phyloP scores from a whole-genome alignment of 2,888 invertebrate species.

The Caenorhabditis sinica region DNA sequence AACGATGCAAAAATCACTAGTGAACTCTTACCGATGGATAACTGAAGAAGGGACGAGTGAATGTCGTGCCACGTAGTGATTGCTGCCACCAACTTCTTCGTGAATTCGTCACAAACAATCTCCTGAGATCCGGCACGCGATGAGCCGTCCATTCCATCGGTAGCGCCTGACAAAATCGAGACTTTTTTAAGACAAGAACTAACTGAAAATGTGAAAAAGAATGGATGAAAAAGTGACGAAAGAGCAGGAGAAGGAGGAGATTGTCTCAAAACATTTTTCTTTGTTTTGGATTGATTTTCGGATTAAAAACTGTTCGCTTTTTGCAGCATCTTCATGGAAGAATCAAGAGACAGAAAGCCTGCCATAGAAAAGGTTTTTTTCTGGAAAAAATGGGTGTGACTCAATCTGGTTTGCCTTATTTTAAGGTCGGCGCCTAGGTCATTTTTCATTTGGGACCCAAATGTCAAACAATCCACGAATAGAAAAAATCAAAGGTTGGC shows the following conservation, averaged over 20 bases:
- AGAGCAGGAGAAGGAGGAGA: constrained; percentile 10
- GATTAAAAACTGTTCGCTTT: constrained; percentile 12
- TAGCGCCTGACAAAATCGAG: constrained; percentile 50
- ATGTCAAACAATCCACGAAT: background rate
- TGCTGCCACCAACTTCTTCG: constrained; percentile 78
- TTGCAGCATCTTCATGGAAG: background rate
- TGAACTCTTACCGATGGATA: constrained; percentile 74
- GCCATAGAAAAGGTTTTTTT: too few species aligned
- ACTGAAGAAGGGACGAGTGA: constrained; percentile 80
- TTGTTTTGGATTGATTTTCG: constrained; percentile 29
- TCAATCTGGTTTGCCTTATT: background rate
- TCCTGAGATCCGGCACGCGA: constrained; percentile 58
- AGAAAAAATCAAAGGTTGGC: background rate
- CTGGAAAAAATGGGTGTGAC: background rate
- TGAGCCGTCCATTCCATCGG: constrained; percentile 66
- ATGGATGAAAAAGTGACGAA: constrained; percentile 29
- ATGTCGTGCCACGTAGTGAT: constrained; percentile 83
- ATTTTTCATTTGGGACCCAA: background rate
- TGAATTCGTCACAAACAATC: constrained; percentile 72
- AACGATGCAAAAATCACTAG: too few species aligned
- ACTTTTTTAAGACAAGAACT: constrained; percentile 25
- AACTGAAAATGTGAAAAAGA: constrained; percentile 4
- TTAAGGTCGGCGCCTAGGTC: background rate
- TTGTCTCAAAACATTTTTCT: constrained; percentile 38
- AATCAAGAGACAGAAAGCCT: background rate